phyloP scores from a whole-genome alignment of 2,797 vertebrate genomes.

The Mormyrus hasselquistii region DNA sequence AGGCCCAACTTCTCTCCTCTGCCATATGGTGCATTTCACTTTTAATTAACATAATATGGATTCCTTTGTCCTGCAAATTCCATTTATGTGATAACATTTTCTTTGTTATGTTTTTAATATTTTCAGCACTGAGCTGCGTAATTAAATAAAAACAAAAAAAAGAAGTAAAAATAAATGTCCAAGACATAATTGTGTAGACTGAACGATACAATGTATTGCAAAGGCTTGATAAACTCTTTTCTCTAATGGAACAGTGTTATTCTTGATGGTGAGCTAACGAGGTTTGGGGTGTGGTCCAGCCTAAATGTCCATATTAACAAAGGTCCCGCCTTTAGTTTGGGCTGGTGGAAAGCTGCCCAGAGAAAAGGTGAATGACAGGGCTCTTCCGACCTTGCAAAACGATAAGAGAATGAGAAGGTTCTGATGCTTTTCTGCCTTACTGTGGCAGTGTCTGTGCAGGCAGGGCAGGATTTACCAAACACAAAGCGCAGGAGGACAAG shows the following conservation, averaged over 20 bases:
- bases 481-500: not conserved
- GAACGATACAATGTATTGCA: conserved; percentile 14
- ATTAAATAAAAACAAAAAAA: conserved; percentile 39
- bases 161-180: conserved; percentile 36
- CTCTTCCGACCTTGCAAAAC: conserved; percentile 9
- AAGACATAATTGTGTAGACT: conserved; percentile 24
- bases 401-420: not conserved
- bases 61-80: conserved; percentile 67
- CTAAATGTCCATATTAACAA: conserved; percentile 30
- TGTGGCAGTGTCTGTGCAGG: not conserved
- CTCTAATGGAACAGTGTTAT: conserved; percentile 44
- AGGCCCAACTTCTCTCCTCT: conserved; percentile 54
- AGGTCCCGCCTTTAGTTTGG: conserved; percentile 28
- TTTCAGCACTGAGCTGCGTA: conserved; percentile 39
- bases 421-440: not conserved
- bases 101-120: conserved; percentile 45
- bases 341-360: not conserved
- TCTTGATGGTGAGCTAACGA: conserved; percentile 35
- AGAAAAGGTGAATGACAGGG: not conserved
- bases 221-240: conserved; percentile 40
- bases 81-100: conserved; percentile 72
- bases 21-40: conserved; percentile 65
- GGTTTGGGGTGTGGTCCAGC: conserved; percentile 42
- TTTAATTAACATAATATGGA: conserved; percentile 73
- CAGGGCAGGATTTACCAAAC: not conserved